A percentile compares a stretch with the other conserved stretches of the same genome.
Evolutionary conservation across 2,797 vertebrate genomes (phyloP).

Genomic region (Sandelia bainsii): DNA sequence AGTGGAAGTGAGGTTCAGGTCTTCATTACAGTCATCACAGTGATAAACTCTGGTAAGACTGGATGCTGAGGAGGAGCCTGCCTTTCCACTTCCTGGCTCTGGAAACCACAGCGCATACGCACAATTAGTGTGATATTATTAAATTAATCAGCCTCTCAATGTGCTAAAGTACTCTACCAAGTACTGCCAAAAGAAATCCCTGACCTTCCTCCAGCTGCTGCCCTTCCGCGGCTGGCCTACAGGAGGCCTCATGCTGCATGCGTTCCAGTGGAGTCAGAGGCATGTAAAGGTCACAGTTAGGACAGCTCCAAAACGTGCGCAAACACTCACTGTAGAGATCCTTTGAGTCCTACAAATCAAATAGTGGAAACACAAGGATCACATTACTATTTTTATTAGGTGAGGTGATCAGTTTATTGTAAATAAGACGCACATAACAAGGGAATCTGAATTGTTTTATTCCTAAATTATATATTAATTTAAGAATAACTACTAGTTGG

Average conservation of each 20-base stretch:
- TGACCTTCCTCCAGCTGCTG: slow-evolving; percentile 71
- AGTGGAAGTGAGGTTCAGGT: slow-evolving; percentile 88
- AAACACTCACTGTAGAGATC: slow-evolving; percentile 94
- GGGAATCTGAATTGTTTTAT: background rate
- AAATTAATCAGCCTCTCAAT: background rate
- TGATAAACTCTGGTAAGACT: slow-evolving; percentile 84
- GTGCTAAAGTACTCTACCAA: background rate
- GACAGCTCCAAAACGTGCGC: slow-evolving; percentile 94
- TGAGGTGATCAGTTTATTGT: background rate
- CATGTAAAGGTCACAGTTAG: slow-evolving; percentile 89
- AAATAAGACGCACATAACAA: too few relatives aligned
- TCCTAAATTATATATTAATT: background rate
- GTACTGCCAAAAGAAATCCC: background rate
- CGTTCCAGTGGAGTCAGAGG: slow-evolving; percentile 93
- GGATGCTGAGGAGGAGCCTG: slow-evolving; percentile 29
- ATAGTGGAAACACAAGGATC: background rate
- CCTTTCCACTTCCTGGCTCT: slow-evolving; percentile 54
- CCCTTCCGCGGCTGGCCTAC: slow-evolving; percentile 74
- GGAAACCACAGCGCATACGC: slow-evolving; percentile 14
- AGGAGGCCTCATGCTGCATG: slow-evolving; percentile 88
- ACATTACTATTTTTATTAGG: background rate
- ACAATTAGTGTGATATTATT: background rate
- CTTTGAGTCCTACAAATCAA: slow-evolving; percentile 81
- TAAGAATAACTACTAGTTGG: too few relatives aligned
- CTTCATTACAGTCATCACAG: slow-evolving; percentile 87